These are phyloP conservation scores for Saturnia japonica DNA, from an alignment of 2,888 invertebrate genomes.

Conservation along the genomic window DNA sequence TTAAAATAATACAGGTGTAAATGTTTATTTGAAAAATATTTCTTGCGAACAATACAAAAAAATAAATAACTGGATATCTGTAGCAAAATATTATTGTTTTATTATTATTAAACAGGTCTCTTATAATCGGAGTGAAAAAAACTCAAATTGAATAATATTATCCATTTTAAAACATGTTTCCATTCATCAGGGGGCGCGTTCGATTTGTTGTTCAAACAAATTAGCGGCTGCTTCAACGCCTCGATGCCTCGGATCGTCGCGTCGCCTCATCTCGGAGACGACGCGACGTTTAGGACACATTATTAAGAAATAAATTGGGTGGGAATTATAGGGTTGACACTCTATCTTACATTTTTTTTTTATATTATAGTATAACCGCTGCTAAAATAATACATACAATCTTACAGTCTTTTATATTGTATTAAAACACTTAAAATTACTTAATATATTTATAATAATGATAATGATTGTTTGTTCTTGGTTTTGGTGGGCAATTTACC, in stretches of 20 bases:
- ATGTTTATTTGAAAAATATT: too few species aligned
- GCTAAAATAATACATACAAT: not conserved
- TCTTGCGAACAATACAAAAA: not conserved
- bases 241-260: constrained; percentile 32
- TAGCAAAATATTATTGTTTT: not conserved
- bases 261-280: constrained; percentile 30
- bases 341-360: not conserved
- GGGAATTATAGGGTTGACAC: constrained; percentile 57
- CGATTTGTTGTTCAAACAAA: constrained; percentile 71
- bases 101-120: not conserved
- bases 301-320: constrained; percentile 79
- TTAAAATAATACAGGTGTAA: too few species aligned
- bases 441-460: too few species aligned
- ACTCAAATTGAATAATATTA: constrained; percentile 28
- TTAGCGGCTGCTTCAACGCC: constrained; percentile 49
- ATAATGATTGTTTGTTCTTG: too few species aligned
- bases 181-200: constrained; percentile 37
- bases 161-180: constrained; percentile 23
- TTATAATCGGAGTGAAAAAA: constrained; percentile 23
- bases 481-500: too few species aligned
- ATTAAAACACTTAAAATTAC: not conserved
- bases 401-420: not conserved
- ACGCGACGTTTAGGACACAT: constrained; percentile 37
- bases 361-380: not conserved
- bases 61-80: not conserved